Percentiles rank a stretch among this genome's conserved stretches.
Conservation (phyloP, 2,888 invertebrate genomes). For the Eupithecia vulgata region DNA sequence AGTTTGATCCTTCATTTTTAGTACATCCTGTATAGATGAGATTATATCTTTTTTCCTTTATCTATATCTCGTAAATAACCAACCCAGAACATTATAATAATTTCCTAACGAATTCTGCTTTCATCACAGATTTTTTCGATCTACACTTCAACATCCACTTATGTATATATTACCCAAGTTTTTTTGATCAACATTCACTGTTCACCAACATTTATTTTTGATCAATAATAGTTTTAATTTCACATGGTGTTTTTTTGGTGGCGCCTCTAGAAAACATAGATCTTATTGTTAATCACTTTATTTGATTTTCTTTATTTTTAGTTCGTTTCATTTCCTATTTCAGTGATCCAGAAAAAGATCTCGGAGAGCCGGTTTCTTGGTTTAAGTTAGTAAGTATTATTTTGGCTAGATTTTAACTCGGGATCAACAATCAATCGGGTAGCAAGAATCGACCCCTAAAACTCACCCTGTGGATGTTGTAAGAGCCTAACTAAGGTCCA, state of each 20-base stretch:
- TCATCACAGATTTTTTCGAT: neutral
- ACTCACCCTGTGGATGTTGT: neutral
- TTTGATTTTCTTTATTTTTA: conserved; percentile 28
- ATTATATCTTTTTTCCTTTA: too few relatives aligned
- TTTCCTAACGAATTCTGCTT: neutral
- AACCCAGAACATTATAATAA: neutral
- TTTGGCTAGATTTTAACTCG: neutral
- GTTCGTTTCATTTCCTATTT: conserved; percentile 47
- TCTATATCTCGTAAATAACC: too few relatives aligned
- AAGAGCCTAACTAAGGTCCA: neutral
- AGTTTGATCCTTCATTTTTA: too few relatives aligned
- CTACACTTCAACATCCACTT: neutral
- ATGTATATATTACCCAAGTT: neutral
- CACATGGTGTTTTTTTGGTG: conserved; percentile 21
- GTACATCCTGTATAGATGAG: too few relatives aligned
- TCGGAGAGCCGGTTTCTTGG: conserved; percentile 60
- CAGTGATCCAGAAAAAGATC: conserved; percentile 61
- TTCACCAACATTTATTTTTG: neutral
- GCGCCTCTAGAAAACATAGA: conserved; percentile 21
- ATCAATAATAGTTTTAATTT: neutral
- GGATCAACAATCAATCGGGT: too few relatives aligned
- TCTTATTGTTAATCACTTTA: conserved; percentile 4
- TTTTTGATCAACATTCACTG: neutral
- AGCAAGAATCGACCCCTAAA: neutral
- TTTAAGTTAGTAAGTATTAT: conserved; percentile 65